Evolutionary conservation across 2,797 vertebrate genomes (phyloP), one percentile per base, ranked within the genome.

Genomic region (Anguilla pacifica): DNA sequence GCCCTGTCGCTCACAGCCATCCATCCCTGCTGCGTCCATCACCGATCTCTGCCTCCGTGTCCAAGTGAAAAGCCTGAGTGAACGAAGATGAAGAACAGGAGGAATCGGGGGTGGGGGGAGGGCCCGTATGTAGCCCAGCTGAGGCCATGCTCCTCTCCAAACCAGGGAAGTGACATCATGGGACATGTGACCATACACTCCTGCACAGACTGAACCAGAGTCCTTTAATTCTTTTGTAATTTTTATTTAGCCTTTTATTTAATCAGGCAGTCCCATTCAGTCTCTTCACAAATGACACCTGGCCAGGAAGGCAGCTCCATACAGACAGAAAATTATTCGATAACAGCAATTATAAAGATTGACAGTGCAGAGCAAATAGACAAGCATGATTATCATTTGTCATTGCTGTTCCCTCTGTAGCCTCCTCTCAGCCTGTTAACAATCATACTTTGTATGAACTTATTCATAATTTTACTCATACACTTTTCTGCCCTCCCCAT

Each of bases 21-120:
- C 31, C 64, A 6, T 11, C 87, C 72, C 83, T 84, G 87, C 83
- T 61, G 87, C 3, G 64, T 53, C 22, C 17, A 10, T 88, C 64
- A 77, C 74, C 43, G 79, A 74, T 57, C 49, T 79, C 43, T 83
- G 61, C 35, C 51, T n/a, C 70, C 1, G 46, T 61, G 55, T 28
- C 6, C 86, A n/a, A 35, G 84, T 22, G 31, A 43, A 25, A 59
- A 3, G 43, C 46, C 51, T 35, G 83, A 59, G 3, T 49, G 28
- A 35, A 35, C 11, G 70, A 35, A 31, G 35, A 17, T 17, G 31
- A 77, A 49, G 43, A 64, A 72, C 15, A 28, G 85, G 39, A 51
- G 61, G 61, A 49, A 67, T 74, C 55, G 61, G 19, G 31, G 35
- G 59, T 39, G 3, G 51, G 79, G 53, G 10, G 85, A 84, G 61